These are phyloP conservation scores for Drosophila setosimentum DNA, from an alignment of 2,888 invertebrate species.

Conservation along the genomic window DNA sequence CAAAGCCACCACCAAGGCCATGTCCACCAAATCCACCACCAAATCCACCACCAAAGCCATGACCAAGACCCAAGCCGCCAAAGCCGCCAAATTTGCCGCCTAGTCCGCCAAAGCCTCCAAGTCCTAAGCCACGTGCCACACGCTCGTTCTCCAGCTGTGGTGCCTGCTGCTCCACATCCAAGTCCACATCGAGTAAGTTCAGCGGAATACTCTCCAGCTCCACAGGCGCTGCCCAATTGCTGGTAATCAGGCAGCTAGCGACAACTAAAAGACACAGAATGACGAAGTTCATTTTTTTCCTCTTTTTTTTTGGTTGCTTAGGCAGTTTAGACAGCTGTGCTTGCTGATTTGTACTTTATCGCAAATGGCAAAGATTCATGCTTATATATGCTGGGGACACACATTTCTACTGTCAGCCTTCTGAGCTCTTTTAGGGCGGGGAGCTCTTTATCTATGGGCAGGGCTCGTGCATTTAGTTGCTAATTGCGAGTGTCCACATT, in stretches of 20 bases:
- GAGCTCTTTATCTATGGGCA: slow-evolving; percentile 14
- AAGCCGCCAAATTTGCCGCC: slow-evolving; percentile 60
- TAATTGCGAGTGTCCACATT: slow-evolving; percentile 66
- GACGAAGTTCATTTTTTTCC: slow-evolving; percentile 48
- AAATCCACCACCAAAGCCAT: slow-evolving; percentile 66
- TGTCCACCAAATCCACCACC: slow-evolving; percentile 51
- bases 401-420: slow-evolving; percentile 25
- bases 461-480: slow-evolving; percentile 60
- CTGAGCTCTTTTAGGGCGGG: slow-evolving; percentile 16
- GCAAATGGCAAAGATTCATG: slow-evolving; percentile 34
- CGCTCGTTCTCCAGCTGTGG: slow-evolving; percentile 51
- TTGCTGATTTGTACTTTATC: slow-evolving; percentile 57
- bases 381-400: slow-evolving; percentile 46
- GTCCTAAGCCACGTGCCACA: slow-evolving; percentile 70
- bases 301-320: not conserved
- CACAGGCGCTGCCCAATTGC: slow-evolving; percentile 52
- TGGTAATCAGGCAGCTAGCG: slow-evolving; percentile 26
- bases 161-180: slow-evolving; percentile 51
- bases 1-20: slow-evolving; percentile 68
- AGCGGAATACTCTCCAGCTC: slow-evolving; percentile 50
- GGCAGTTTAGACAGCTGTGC: slow-evolving; percentile 7
- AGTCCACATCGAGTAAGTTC: slow-evolving; percentile 65
- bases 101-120: slow-evolving; percentile 63
- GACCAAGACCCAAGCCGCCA: slow-evolving; percentile 51
- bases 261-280: slow-evolving; percentile 44